Percentiles rank a stretch among this genome's conserved stretches.
Conservation (phyloP, 2,797 vertebrate species). For the Epinephelus malabaricus region DNA sequence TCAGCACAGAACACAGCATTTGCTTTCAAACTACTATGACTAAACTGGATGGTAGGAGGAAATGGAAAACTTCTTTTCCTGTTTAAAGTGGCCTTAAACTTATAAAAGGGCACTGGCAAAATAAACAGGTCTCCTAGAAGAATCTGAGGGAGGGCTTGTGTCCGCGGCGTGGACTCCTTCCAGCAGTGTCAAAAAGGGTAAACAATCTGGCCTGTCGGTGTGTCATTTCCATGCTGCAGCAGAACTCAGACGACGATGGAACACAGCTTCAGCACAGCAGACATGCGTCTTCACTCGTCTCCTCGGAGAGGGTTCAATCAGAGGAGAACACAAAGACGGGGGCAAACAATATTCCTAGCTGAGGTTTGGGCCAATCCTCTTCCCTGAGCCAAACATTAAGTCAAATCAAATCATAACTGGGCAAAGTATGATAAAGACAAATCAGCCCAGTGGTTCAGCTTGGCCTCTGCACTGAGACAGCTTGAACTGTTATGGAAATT, state of each 20-base stretch:
- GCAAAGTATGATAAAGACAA: constrained; percentile 70
- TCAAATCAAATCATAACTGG: constrained; percentile 79
- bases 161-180: constrained; percentile 72
- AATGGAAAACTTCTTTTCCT: constrained; percentile 53
- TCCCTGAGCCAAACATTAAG: constrained; percentile 75
- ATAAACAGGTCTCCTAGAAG: constrained; percentile 65
- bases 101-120: constrained; percentile 45
- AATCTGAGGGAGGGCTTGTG: constrained; percentile 25
- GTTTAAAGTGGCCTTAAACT: constrained; percentile 55
- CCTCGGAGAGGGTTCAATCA: constrained; percentile 79
- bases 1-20: constrained; percentile 55
- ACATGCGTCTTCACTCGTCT: constrained; percentile 85
- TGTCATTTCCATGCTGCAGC: constrained; percentile 63
- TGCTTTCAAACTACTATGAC: constrained; percentile 52
- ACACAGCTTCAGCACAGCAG: constrained; percentile 69
- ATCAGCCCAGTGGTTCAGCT: constrained; percentile 71
- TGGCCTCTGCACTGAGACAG: constrained; percentile 71
- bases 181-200: constrained; percentile 60
- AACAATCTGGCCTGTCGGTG: constrained; percentile 56
- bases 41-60: constrained; percentile 59
- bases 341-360: constrained; percentile 78
- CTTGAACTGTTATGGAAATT: constrained; percentile 70
- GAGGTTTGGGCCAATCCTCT: constrained; percentile 78
- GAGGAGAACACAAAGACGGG: constrained; percentile 77
- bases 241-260: constrained; percentile 53